Conservation (phyloP, 1,140 invertebrate species). For the Neodiprion fabricii region DNA sequence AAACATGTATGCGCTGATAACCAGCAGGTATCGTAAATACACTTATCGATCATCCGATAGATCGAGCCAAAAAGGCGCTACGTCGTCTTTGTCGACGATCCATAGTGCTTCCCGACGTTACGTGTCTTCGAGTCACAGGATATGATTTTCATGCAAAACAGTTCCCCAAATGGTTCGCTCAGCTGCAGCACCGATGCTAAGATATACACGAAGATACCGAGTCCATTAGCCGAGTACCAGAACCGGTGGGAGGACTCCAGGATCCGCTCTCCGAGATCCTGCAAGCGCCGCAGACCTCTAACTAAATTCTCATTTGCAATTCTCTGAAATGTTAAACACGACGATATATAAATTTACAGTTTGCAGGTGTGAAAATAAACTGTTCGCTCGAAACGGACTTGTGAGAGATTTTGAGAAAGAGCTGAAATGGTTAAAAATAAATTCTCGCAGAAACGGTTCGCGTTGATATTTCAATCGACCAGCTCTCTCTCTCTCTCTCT, state of each 20-base stretch:
- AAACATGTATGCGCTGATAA: not conserved
- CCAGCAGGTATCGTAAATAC: slow-evolving; percentile 4
- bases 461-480: not conserved
- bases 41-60: slow-evolving; percentile 5
- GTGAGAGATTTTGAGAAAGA: too few relatives aligned
- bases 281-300: not conserved
- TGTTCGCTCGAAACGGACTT: too few relatives aligned
- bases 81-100: slow-evolving; percentile 21
- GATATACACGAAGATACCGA: slow-evolving; percentile 38
- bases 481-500: not conserved
- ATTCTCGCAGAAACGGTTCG: too few relatives aligned
- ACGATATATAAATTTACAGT: too few relatives aligned
- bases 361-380: too few relatives aligned
- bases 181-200: slow-evolving; percentile 36
- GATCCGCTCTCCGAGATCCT: not conserved
- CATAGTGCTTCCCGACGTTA: slow-evolving; percentile 19
- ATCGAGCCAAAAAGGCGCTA: not conserved
- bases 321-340: too few relatives aligned
- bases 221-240: slow-evolving; percentile 34
- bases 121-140: slow-evolving; percentile 10
- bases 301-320: too few relatives aligned
- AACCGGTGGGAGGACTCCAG: slow-evolving; percentile 23
- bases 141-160: slow-evolving; percentile 42
- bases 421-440: too few relatives aligned
- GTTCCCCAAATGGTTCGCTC: slow-evolving; percentile 37